Conservation (phyloP, 2,113 vertebrate genomes). For the Anthoscopus minutus region DNA sequence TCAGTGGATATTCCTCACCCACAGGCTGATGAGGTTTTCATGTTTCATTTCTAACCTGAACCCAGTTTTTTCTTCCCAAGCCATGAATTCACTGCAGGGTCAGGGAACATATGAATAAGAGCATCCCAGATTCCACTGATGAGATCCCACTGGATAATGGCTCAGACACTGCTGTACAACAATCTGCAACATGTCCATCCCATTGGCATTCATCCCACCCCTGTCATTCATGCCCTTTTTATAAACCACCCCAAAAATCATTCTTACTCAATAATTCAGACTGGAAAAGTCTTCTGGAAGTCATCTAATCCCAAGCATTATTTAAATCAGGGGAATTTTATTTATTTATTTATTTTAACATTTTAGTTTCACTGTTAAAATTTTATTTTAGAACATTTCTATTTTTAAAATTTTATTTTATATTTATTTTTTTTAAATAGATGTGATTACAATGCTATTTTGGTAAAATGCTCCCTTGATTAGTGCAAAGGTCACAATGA, state of each 20-base stretch:
- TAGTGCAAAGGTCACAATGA: neutral
- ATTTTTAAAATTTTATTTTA: neutral
- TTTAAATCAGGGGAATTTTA: neutral
- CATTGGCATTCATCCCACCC: neutral
- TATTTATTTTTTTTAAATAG: neutral
- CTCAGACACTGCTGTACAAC: neutral
- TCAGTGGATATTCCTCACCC: neutral
- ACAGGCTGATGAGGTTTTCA: neutral
- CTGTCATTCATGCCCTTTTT: neutral
- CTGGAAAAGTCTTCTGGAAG: neutral
- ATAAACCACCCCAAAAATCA: neutral
- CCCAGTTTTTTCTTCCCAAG: neutral
- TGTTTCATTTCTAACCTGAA: neutral
- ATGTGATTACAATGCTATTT: neutral
- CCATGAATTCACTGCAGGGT: neutral
- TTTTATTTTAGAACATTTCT: neutral
- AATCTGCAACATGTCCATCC: accelerated
- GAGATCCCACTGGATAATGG: neutral
- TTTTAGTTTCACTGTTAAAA: neutral
- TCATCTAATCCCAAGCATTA: neutral
- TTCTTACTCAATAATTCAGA: neutral
- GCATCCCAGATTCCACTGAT: neutral
- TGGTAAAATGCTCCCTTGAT: neutral
- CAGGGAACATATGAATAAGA: neutral
- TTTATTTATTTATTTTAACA: neutral